Evolutionary conservation across 2,888 invertebrate genomes (phyloP), one percentile per base, ranked within the genome.

Genomic region (Laspeyria flexula): DNA sequence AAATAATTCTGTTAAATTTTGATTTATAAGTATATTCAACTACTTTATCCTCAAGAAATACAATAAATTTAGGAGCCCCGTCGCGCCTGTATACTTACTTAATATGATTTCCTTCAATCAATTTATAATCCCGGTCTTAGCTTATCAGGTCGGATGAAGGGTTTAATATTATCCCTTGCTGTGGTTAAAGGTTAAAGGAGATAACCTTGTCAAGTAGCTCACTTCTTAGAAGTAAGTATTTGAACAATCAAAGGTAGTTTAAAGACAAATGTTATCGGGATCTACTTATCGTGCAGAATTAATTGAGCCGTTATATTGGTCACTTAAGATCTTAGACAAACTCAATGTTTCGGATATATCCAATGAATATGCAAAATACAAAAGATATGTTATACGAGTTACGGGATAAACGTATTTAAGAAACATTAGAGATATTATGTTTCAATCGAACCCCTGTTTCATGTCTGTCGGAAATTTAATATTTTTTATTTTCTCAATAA

Each of bases 271-370:
- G 42, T n/a, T 52, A 52, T 41, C 42, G 39, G 42, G 33, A 7
- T 27, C 25, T 44, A 55, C 56, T 66, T 52, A 46, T 34, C 11
- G 33, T 49, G 39, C 52, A 52, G 35, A 40, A 33, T 33, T 62
- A 57, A 66, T 63, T 63, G 46, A 42, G 33, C 35, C 48, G 18
- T 49, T 27, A 57, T 66, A 66, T 62, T 49, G 39, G 25, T 39
- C 30, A 42, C n/a, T n/a, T n/a, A n/a, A n/a, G n/a, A n/a, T n/a
- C n/a, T n/a, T n/a, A n/a, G n/a, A n/a, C n/a, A n/a, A n/a, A n/a
- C n/a, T n/a, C n/a, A n/a, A n/a, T n/a, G n/a, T n/a, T 31, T 31
- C 13, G 12, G 11, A 5, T 31, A 7, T 13, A 38, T 33, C 23
- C 13, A 12, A 30, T 13, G 5, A 7, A 25, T 7, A 7, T 7